These are phyloP conservation scores for Coecobrya sp. DNA, from an alignment of 2,888 invertebrate genomes.

Conservation along the genomic window DNA sequence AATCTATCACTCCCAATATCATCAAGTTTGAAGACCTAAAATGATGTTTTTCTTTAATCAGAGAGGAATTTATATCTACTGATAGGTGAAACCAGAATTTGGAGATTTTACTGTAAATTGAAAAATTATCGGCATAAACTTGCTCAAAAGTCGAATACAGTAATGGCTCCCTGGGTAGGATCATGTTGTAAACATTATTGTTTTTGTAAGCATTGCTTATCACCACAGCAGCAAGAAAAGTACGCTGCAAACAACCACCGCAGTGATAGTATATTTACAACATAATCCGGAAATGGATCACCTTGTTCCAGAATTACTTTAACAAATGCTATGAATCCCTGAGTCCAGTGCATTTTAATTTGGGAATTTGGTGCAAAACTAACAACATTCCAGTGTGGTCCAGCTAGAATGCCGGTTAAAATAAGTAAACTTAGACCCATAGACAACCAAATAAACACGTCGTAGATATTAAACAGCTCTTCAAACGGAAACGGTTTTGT, in stretches of 20 bases:
- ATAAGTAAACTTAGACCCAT: not conserved
- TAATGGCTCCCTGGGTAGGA: not conserved
- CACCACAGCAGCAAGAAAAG: not conserved
- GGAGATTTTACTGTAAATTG: not conserved
- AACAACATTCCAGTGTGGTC: not conserved
- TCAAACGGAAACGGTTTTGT: not conserved
- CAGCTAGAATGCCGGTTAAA: not conserved
- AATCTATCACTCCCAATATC: too few relatives aligned
- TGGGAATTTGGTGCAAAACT: not conserved
- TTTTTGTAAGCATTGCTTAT: not conserved
- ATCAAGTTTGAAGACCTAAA: too few relatives aligned
- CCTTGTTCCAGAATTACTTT: not conserved
- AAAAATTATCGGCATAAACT: not conserved
- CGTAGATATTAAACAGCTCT: not conserved
- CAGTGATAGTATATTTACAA: not conserved
- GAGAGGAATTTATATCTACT: too few relatives aligned
- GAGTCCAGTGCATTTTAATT: not conserved
- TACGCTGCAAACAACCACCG: not conserved
- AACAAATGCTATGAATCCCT: not conserved
- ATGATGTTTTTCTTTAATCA: too few relatives aligned
- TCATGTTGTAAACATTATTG: not conserved
- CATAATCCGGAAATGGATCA: not conserved
- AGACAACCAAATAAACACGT: not conserved
- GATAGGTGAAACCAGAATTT: not conserved
- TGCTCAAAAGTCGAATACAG: not conserved